Evolutionary conservation across 2,888 invertebrate species (phyloP).

Genomic region (Reticulitermes lucifugus): DNA sequence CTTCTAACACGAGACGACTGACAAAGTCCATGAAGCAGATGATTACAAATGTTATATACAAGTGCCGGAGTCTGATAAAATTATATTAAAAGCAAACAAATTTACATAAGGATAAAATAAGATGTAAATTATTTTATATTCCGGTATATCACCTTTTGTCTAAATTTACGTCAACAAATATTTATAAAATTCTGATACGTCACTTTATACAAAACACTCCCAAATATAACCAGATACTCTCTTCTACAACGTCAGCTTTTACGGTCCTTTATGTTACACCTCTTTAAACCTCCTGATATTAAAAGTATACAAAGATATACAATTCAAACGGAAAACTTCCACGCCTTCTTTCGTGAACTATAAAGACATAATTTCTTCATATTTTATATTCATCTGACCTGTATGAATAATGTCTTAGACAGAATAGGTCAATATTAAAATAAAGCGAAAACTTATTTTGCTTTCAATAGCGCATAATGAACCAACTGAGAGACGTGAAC

Average conservation of each 20-base stretch:
- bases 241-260: neutral
- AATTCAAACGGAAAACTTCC: neutral
- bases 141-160: too few relatives aligned
- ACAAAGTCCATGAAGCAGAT: too few relatives aligned
- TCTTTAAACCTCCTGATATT: neutral
- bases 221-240: neutral
- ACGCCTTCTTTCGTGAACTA: neutral
- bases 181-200: too few relatives aligned
- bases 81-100: too few relatives aligned
- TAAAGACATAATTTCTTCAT: neutral
- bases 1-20: too few relatives aligned
- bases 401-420: too few relatives aligned
- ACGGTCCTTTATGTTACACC: neutral
- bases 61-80: too few relatives aligned
- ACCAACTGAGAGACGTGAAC: neutral
- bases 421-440: neutral
- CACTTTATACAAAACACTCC: too few relatives aligned
- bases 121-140: too few relatives aligned
- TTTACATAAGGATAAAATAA: too few relatives aligned
- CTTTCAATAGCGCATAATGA: neutral
- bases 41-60: too few relatives aligned
- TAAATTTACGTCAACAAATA: too few relatives aligned
- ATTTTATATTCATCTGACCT: neutral
- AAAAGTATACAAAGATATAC: neutral
- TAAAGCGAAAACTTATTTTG: neutral